Evolutionary conservation across 2,888 invertebrate species (phyloP).

Genomic region (Papilio gigon): DNA sequence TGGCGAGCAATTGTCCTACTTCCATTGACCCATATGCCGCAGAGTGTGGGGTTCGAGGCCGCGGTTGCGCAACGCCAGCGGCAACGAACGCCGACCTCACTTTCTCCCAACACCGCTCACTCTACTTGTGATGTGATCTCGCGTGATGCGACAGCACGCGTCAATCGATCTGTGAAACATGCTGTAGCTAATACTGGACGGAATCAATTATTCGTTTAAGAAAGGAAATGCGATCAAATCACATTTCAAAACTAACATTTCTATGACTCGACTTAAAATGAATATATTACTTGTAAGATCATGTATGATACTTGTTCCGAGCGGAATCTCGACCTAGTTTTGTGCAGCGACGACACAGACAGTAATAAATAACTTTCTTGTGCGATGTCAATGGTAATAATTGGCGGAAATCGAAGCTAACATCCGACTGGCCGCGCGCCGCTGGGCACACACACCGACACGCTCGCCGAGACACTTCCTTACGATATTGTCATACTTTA

Average conservation of each 20-base stretch:
- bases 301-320: background rate
- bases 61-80: conserved; percentile 34
- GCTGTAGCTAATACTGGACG: background rate
- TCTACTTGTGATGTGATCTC: conserved; percentile 9
- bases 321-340: background rate
- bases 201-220: background rate
- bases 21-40: conserved; percentile 40
- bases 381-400: conserved; percentile 19
- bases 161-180: background rate
- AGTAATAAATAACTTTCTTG: conserved; percentile 23
- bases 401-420: conserved; percentile 17
- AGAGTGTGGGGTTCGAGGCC: conserved; percentile 32
- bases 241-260: too few relatives aligned
- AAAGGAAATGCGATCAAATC: too few relatives aligned
- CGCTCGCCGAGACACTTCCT: background rate
- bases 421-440: conserved; percentile 1
- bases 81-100: conserved; percentile 30
- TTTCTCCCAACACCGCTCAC: conserved; percentile 30
- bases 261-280: too few relatives aligned
- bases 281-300: background rate
- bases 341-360: background rate
- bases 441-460: background rate
- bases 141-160: conserved; percentile 13
- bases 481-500: background rate
- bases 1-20: conserved; percentile 37